Conservation (phyloP, 2,797 vertebrate genomes). For the Epinephelus awoara region DNA sequence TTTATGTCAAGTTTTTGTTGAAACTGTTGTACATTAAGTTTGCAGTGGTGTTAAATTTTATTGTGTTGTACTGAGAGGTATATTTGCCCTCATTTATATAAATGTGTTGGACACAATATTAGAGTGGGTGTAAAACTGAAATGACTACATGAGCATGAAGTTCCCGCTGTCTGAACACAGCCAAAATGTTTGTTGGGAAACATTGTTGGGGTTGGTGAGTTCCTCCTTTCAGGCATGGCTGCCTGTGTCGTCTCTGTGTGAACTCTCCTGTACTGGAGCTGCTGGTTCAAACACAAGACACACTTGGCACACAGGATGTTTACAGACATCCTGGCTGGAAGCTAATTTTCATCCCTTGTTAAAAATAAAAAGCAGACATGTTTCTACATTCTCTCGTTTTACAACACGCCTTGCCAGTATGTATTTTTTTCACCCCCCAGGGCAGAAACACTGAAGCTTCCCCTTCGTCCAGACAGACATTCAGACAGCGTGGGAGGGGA, state of each 20-base stretch:
- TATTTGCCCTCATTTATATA: neutral
- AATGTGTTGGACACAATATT: neutral
- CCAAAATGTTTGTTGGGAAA: slow-evolving; percentile 23
- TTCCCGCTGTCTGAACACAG: slow-evolving; percentile 14
- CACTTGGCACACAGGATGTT: slow-evolving; percentile 40
- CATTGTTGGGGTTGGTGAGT: slow-evolving; percentile 3
- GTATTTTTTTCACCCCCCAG: slow-evolving; percentile 20
- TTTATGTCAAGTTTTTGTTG: too few species aligned
- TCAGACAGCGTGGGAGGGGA: slow-evolving; percentile 57
- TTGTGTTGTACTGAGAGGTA: neutral
- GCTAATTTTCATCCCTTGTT: slow-evolving; percentile 52
- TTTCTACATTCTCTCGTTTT: slow-evolving; percentile 51
- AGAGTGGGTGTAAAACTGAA: neutral
- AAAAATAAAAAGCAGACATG: slow-evolving; percentile 54
- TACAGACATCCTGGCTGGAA: slow-evolving; percentile 54
- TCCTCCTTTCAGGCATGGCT: slow-evolving; percentile 16
- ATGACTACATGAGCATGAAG: neutral
- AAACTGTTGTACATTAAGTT: too few species aligned
- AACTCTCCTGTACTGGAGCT: slow-evolving; percentile 38
- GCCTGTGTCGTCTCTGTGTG: slow-evolving; percentile 24
- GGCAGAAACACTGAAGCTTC: slow-evolving; percentile 38
- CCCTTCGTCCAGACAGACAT: slow-evolving; percentile 36
- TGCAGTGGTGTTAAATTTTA: too few species aligned
- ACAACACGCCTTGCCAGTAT: slow-evolving; percentile 19
- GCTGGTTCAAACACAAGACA: slow-evolving; percentile 40